These are phyloP conservation scores for Malurus elegans DNA, from an alignment of 2,113 vertebrate species.

Conservation along the genomic window DNA sequence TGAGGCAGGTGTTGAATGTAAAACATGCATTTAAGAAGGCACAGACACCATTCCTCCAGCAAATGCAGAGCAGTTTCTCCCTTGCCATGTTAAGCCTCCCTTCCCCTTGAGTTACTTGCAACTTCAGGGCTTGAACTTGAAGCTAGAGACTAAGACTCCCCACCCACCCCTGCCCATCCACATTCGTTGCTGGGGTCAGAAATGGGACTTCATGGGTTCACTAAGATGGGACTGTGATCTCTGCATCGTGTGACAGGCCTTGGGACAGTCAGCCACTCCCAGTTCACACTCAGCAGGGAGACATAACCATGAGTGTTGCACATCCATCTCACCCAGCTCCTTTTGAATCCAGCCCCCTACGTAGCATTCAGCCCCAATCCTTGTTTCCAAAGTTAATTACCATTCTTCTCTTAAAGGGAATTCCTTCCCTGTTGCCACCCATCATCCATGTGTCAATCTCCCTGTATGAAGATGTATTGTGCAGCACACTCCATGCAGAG, in stretches of 20 bases:
- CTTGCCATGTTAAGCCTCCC: neutral
- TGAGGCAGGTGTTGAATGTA: neutral
- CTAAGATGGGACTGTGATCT: neutral
- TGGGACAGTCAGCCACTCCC: neutral
- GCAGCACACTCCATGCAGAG: neutral
- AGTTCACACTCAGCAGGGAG: neutral
- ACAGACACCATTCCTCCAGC: rapidly evolving
- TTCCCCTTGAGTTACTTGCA: neutral
- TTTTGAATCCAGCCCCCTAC: neutral
- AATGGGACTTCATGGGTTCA: neutral
- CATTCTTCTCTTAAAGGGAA: neutral
- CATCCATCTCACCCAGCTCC: neutral
- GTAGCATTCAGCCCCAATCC: neutral
- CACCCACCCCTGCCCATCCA: neutral
- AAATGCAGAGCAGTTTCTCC: neutral
- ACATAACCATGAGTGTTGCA: neutral
- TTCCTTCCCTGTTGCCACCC: neutral
- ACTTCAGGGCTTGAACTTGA: neutral
- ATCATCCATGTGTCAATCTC: neutral
- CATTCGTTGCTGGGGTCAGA: neutral
- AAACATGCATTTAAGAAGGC: neutral
- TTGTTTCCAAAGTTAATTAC: neutral
- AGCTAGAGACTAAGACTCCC: neutral
- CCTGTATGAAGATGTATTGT: neutral
- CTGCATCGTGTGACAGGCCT: neutral